Evolutionary conservation across 2,113 vertebrate genomes (phyloP), one percentile per base, ranked within the genome.

Genomic region (Ceuthmochares aereus): DNA sequence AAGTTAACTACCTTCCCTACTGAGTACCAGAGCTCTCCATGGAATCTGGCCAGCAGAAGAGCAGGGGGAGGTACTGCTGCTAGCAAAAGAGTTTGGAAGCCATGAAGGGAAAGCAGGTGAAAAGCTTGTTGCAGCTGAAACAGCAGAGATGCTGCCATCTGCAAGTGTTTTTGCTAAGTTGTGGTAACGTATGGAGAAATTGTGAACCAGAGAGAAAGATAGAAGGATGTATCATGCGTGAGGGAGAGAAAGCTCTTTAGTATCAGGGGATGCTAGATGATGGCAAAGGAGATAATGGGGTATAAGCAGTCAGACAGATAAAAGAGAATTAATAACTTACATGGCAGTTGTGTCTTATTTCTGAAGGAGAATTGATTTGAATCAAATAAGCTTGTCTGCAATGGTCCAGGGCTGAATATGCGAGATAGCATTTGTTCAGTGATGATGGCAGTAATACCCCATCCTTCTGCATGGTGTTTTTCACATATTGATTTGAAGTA

Each of bases 81-180:
- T 84, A 62, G 17, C 32, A n/a, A 80, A 64, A 58, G 45, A 29
- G 10, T 56, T 73, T 5, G 20, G 32, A 70, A 87, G 12, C 6
- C 15, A 27, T 0, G 5, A 32, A 59, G 20, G 12, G 37, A 91
- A 72, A 55, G 37, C 55, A 64, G 36, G 23, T 29, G 90, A 90
- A 73, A 34, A 85, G 20, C 54, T 45, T 43, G 37, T 29, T 89
- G 81, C 43, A 76, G 84, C 84, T 87, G 81, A 84, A 51, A 60
- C 14, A 54, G 45, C 8, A 49, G 58, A 8, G 27, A n/a, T n/a
- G 34, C 58, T 80, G 55, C 45, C 62, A 60, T 51, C 11, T 75
- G 40, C 17, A 27, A 74, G 27, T 36, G 8, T 32, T 29, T 87
- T 78, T 93, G n/a, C 55, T 43, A 34, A 47, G 55, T 56, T 0